Conservation (phyloP, 2,797 vertebrate species). For the Acanthornis magna region DNA sequence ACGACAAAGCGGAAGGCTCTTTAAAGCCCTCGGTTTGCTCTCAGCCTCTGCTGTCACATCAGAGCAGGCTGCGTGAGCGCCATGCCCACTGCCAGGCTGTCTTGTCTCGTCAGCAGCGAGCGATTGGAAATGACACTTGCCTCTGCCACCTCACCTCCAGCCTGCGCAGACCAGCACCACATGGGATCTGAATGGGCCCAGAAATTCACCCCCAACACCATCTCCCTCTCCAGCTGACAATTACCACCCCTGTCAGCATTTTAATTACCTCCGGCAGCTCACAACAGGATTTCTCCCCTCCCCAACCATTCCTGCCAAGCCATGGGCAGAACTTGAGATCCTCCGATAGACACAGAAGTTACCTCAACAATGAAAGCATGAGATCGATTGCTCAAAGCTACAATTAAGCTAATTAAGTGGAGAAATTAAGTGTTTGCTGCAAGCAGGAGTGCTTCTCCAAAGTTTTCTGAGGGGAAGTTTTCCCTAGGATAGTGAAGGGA, state of each 20-base stretch:
- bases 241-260: not conserved
- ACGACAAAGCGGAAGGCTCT: not conserved
- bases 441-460: not conserved
- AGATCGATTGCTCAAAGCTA: not conserved
- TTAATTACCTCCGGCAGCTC: not conserved
- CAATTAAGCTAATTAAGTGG: not conserved
- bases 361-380: not conserved
- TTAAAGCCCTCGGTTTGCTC: not conserved
- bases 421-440: not conserved
- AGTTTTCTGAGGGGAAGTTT: not conserved
- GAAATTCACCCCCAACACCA: not conserved
- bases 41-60: not conserved
- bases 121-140: not conserved
- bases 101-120: not conserved
- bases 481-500: not conserved
- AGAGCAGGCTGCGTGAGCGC: not conserved
- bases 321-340: not conserved
- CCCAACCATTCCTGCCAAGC: not conserved
- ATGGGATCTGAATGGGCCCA: fast-evolving
- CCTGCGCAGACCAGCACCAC: not conserved
- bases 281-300: not conserved
- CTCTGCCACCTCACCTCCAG: not conserved
- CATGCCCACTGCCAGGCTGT: not conserved
- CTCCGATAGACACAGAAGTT: fast-evolving
- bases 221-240: not conserved